Evolutionary conservation across 2,113 vertebrate genomes (phyloP).

Genomic region (Mola mola): DNA sequence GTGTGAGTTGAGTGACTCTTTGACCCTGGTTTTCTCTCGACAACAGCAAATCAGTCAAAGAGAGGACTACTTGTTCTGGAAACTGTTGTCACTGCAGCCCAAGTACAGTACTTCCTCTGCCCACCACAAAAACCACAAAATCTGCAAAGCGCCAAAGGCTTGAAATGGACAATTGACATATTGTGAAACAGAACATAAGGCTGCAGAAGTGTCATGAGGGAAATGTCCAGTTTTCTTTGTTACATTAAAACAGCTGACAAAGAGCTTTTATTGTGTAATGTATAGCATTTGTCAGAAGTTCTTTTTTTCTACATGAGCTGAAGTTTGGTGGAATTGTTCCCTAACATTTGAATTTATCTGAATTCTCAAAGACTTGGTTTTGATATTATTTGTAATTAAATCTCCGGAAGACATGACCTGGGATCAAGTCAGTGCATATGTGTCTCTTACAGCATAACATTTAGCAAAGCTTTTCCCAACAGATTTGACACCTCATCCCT

Average conservation of each 20-base stretch:
- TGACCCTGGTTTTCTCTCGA: conserved; percentile 20
- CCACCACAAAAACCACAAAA: conserved; percentile 37
- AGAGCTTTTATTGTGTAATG: conserved; percentile 12
- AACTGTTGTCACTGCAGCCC: conserved; percentile 6
- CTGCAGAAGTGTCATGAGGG: conserved; percentile 16
- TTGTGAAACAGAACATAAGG: conserved; percentile 25
- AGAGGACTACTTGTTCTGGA: conserved; percentile 42
- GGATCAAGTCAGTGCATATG: too few species aligned
- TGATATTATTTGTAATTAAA: too few species aligned
- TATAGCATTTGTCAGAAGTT: background rate
- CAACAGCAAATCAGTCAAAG: background rate
- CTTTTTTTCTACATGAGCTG: too few species aligned
- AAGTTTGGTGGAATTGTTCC: too few species aligned
- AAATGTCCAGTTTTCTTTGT: conserved; percentile 18
- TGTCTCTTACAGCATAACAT: background rate
- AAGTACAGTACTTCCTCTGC: conserved; percentile 43
- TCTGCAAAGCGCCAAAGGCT: conserved; percentile 23
- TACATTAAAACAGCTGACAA: conserved; percentile 33
- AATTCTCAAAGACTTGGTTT: too few species aligned
- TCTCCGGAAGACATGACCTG: too few species aligned
- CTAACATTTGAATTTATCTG: too few species aligned
- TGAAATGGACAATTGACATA: conserved; percentile 32
- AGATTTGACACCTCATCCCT: background rate
- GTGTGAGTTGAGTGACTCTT: conserved; percentile 31
- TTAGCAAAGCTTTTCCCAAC: too few species aligned